Percentiles rank a stretch among this genome's conserved stretches.
Conservation (phyloP, 2,113 vertebrate species). For the Nematolebias whitei region DNA sequence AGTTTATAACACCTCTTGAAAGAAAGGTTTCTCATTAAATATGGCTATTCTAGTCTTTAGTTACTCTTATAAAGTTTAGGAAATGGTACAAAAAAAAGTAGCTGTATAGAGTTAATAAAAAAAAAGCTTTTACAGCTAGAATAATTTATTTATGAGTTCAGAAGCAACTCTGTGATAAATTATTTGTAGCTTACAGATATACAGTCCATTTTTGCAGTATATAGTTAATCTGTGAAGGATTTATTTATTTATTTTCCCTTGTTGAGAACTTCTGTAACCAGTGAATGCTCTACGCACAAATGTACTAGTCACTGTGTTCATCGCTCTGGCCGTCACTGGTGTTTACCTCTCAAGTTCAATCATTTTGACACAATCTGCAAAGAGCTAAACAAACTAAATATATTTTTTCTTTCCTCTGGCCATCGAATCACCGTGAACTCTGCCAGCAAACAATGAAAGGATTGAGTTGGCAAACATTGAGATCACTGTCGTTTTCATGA, state of each 20-base stretch:
- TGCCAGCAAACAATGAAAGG: conserved; percentile 61
- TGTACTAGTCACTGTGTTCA: background rate
- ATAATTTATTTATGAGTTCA: conserved; percentile 51
- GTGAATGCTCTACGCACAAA: conserved; percentile 2
- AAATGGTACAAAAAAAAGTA: conserved; percentile 9
- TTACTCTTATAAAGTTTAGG: conserved; percentile 34
- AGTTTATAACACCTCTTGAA: conserved; percentile 63
- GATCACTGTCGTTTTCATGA: conserved; percentile 62
- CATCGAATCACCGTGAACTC: conserved; percentile 46
- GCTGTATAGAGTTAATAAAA: conserved; percentile 8
- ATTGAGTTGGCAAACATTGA: conserved; percentile 53
- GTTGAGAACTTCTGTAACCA: background rate
- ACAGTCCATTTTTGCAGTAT: background rate
- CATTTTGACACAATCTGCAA: conserved; percentile 60
- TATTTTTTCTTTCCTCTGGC: conserved; percentile 42
- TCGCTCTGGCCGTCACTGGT: conserved; percentile 16
- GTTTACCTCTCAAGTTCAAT: conserved; percentile 56
- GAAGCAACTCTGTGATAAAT: conserved; percentile 10
- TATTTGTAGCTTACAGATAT: conserved; percentile 18
- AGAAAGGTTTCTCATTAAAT: conserved; percentile 47
- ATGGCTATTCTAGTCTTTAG: conserved; percentile 20
- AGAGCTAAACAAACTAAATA: conserved; percentile 64
- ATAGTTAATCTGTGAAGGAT: background rate
- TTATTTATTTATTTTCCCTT: background rate
- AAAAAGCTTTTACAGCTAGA: conserved; percentile 22